Evolutionary conservation across 2,113 vertebrate species (phyloP).

Genomic region (Baryphthengus martii): DNA sequence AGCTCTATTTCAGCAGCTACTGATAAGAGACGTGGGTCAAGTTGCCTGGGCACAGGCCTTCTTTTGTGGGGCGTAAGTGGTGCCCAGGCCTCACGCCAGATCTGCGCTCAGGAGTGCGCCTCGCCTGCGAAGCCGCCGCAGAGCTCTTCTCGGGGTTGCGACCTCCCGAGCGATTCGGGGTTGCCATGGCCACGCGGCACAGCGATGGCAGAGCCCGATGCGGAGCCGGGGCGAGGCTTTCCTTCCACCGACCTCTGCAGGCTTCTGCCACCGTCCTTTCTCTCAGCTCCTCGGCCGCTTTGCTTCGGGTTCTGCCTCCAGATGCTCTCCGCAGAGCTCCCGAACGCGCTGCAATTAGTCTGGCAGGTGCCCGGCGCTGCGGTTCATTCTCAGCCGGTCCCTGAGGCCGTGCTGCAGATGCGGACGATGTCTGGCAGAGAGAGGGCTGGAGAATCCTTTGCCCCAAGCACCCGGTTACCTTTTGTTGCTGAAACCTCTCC

Average conservation of each 20-base stretch:
- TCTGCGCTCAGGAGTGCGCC: background rate
- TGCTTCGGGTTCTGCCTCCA: background rate
- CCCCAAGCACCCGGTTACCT: background rate
- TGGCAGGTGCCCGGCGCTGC: background rate
- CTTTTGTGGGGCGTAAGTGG: background rate
- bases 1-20: background rate
- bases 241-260: background rate
- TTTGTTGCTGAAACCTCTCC: background rate
- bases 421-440: background rate
- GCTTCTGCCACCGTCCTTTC: background rate
- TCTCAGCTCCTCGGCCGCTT: background rate
- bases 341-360: background rate
- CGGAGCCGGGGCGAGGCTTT: background rate
- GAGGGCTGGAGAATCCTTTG: background rate
- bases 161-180: background rate
- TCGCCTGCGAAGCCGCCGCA: rapidly evolving
- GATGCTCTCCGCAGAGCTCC: background rate
- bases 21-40: background rate
- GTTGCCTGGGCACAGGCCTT: background rate
- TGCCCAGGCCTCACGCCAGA: background rate
- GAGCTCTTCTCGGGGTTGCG: background rate
- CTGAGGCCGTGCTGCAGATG: background rate
- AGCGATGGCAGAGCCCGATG: background rate
- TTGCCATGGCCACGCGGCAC: background rate
- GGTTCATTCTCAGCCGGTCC: background rate